phyloP scores from a whole-genome alignment of 2,888 invertebrate genomes.

The Macrosoma leucophasiata region DNA sequence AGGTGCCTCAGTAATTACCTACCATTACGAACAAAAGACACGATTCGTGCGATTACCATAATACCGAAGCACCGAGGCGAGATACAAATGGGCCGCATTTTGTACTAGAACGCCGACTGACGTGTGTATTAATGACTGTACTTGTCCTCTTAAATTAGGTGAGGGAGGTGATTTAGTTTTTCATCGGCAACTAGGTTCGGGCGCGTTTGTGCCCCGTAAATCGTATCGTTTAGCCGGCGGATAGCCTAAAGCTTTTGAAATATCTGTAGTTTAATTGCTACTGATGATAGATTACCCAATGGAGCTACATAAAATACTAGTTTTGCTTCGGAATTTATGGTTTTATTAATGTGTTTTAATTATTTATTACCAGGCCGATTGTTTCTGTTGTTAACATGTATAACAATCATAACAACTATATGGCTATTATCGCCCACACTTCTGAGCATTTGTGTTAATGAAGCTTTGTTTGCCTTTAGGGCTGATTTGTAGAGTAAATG shows the following conservation, averaged over 20 bases:
- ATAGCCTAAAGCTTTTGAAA: constrained; percentile 30
- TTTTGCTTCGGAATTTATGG: too few species aligned
- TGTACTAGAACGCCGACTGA: constrained; percentile 72
- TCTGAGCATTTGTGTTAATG: too few species aligned
- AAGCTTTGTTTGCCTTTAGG: too few species aligned
- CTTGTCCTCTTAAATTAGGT: constrained; percentile 74
- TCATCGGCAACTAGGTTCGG: constrained; percentile 42
- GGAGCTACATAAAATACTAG: too few species aligned
- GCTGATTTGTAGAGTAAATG: too few species aligned
- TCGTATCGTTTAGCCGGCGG: too few species aligned
- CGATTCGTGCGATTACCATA: constrained; percentile 74
- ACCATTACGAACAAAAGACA: constrained; percentile 75
- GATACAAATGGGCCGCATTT: constrained; percentile 73
- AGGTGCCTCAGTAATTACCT: constrained; percentile 72
- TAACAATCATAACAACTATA: too few species aligned
- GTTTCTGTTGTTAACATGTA: too few species aligned
- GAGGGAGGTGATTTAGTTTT: constrained; percentile 72
- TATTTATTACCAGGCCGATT: too few species aligned
- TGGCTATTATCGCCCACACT: too few species aligned
- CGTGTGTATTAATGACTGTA: constrained; percentile 74
- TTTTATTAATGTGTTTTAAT: too few species aligned
- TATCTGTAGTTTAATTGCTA: constrained; percentile 14
- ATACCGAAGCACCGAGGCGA: constrained; percentile 67
- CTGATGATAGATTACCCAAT: too few species aligned
- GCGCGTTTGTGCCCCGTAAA: constrained; percentile 30